Conservation (phyloP, 2,113 vertebrate genomes). For the Jacana jacana region DNA sequence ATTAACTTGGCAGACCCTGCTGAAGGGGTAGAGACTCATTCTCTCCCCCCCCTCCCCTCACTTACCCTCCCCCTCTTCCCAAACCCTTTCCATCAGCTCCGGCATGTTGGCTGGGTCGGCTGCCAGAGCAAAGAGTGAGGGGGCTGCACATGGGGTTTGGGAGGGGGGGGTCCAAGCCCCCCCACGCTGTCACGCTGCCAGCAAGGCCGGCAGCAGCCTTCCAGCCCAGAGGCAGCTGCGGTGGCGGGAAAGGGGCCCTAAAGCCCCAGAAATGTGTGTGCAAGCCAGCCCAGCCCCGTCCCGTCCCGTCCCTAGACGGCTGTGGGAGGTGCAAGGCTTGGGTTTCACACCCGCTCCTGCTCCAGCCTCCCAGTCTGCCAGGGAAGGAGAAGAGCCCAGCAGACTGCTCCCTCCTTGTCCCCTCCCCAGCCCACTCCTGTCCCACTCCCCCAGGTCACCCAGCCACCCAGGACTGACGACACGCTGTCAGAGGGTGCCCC, state of each 20-base stretch:
- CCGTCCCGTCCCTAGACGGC: not conserved
- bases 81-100: not conserved
- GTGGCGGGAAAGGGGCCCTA: slow-evolving; percentile 15
- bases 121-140: not conserved
- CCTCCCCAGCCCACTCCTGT: too few relatives aligned
- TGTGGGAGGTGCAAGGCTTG: not conserved
- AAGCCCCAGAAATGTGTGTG: not conserved
- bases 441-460: too few relatives aligned
- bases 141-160: not conserved
- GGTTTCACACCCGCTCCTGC: not conserved
- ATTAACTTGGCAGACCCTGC: not conserved
- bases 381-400: not conserved
- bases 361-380: not conserved
- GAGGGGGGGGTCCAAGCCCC: not conserved
- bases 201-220: not conserved
- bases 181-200: slow-evolving; percentile 9
- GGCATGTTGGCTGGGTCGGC: not conserved
- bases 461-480: too few relatives aligned
- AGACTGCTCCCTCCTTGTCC: not conserved
- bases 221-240: slow-evolving; percentile 28
- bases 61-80: too few relatives aligned
- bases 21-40: too few relatives aligned
- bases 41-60: too few relatives aligned
- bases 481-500: not conserved
- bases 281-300: slow-evolving; percentile 1